Evolutionary conservation across 2,113 vertebrate species (phyloP).

Genomic region (Hypanus sabinus): DNA sequence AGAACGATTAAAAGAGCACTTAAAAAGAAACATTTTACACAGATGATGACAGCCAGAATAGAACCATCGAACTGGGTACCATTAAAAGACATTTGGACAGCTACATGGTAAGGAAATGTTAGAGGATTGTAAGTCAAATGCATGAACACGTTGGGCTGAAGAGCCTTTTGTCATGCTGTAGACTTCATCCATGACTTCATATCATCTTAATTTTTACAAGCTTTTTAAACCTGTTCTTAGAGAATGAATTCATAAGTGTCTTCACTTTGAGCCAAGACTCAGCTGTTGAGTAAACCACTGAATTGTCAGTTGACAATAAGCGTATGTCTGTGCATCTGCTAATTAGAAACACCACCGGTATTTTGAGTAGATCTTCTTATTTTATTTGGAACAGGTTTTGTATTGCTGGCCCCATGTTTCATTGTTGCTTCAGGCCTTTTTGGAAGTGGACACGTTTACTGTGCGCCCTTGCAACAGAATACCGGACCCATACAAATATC

Average conservation of each 20-base stretch:
- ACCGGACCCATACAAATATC: background rate
- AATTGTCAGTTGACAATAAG: background rate
- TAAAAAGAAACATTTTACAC: too few species aligned
- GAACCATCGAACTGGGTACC: too few species aligned
- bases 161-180: too few species aligned
- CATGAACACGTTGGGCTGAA: too few species aligned
- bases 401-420: background rate
- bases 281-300: background rate
- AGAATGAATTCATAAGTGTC: background rate
- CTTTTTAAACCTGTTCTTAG: background rate
- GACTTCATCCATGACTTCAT: too few species aligned
- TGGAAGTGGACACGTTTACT: background rate
- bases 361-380: slow-evolving; percentile 12
- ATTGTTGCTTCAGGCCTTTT: slow-evolving; percentile 21
- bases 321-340: background rate
- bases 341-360: slow-evolving; percentile 24
- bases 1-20: too few species aligned
- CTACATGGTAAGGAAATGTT: too few species aligned
- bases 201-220: background rate
- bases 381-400: slow-evolving; percentile 22
- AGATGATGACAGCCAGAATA: too few species aligned
- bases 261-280: background rate
- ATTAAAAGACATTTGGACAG: too few species aligned
- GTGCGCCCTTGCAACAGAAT: background rate
- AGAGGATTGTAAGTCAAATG: too few species aligned